Conservation (phyloP, 2,888 invertebrate species). For the Aspidiotus destructor region DNA sequence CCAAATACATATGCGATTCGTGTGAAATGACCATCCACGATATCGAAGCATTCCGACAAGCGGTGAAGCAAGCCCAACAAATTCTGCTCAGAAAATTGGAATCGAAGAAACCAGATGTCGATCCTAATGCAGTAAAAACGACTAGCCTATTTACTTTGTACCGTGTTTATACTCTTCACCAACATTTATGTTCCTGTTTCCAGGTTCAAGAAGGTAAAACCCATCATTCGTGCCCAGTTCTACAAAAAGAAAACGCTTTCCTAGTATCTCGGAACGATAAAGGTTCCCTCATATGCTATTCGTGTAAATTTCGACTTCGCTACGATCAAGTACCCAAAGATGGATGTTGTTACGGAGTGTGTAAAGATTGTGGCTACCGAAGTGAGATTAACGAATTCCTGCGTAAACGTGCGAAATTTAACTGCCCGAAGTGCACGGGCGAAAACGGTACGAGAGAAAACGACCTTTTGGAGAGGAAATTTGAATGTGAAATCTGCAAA, state of each 20-base stretch:
- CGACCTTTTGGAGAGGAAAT: neutral
- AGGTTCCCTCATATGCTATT: constrained; percentile 12
- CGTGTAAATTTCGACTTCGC: constrained; percentile 7
- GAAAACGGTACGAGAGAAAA: constrained; percentile 1
- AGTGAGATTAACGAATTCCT: constrained; percentile 8
- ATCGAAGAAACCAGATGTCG: neutral
- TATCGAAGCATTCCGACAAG: constrained; percentile 36
- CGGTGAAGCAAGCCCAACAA: constrained; percentile 37
- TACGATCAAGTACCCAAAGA: constrained; percentile 13
- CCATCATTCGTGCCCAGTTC: constrained; percentile 5
- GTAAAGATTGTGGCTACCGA: constrained; percentile 18
- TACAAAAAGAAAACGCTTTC: constrained; percentile 9
- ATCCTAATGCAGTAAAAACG: neutral
- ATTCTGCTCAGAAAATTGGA: constrained; percentile 16
- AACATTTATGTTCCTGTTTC: neutral
- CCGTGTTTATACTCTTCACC: neutral
- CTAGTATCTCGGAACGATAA: constrained; percentile 3
- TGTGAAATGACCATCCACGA: constrained; percentile 35
- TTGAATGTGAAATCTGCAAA: constrained; percentile 37
- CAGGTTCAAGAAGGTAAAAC: constrained; percentile 5
- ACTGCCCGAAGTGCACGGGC: constrained; percentile 13
- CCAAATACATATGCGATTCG: constrained; percentile 24
- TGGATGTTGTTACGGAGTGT: neutral
- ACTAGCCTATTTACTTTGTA: neutral
- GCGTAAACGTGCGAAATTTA: neutral